Percentiles rank a stretch among this genome's conserved stretches.
These are phyloP conservation scores for Lepeophtheirus nordmannii DNA, from an alignment of 2,888 invertebrate genomes.

Conservation along the genomic window DNA sequence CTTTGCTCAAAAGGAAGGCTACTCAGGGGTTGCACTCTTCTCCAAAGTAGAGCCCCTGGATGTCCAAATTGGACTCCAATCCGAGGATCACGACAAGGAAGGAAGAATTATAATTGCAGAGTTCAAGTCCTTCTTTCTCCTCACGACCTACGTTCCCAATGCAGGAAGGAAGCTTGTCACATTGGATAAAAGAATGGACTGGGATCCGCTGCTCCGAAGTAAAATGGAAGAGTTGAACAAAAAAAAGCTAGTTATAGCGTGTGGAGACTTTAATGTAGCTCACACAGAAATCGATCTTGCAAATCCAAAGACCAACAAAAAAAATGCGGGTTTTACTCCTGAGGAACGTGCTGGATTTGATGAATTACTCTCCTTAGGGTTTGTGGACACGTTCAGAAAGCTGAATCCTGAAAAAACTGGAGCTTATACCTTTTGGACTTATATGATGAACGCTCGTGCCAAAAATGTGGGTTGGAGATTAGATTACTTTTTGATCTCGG, in stretches of 20 bases:
- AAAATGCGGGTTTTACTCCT: slow-evolving; percentile 84
- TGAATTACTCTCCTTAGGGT: slow-evolving; percentile 43
- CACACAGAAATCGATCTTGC: slow-evolving; percentile 74
- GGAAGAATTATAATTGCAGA: slow-evolving; percentile 80
- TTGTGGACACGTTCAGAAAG: slow-evolving; percentile 70
- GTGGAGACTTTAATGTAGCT: slow-evolving; percentile 95
- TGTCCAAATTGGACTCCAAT: slow-evolving; percentile 59
- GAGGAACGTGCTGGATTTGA: slow-evolving; percentile 57
- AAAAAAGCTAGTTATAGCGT: slow-evolving; percentile 81
- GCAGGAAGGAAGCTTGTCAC: slow-evolving; percentile 60
- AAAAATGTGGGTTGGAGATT: slow-evolving; percentile 93
- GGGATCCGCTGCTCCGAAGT: slow-evolving; percentile 70
- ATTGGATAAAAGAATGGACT: slow-evolving; percentile 66
- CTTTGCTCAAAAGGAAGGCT: slow-evolving; percentile 46
- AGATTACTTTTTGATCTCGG: slow-evolving; percentile 84
- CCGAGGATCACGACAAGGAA: slow-evolving; percentile 48
- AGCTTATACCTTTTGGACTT: slow-evolving; percentile 84
- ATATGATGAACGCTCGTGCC: slow-evolving; percentile 65
- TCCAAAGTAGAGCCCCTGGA: slow-evolving; percentile 64
- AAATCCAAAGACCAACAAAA: slow-evolving; percentile 81
- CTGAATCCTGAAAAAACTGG: slow-evolving; percentile 65
- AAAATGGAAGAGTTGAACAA: slow-evolving; percentile 61
- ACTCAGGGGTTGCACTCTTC: slow-evolving; percentile 81
- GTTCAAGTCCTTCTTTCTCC: slow-evolving; percentile 72
- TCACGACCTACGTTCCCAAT: slow-evolving; percentile 44